Conservation (phyloP, 2,888 invertebrate species). For the Hermaeophaga mercurialis region DNA sequence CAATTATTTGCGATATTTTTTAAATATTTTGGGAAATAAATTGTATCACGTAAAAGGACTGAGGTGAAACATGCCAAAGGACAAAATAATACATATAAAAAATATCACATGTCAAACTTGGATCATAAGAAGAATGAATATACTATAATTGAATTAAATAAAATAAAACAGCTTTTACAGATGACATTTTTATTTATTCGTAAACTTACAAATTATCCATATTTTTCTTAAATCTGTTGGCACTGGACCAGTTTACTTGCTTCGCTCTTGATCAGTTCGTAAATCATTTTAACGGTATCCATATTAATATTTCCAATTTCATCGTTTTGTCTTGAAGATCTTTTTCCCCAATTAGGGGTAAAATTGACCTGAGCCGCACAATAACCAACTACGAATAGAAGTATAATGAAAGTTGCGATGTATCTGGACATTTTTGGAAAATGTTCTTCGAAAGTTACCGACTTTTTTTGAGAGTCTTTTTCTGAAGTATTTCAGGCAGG, state of each 20-base stretch:
- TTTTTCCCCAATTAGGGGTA: constrained; percentile 8
- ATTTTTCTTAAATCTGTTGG: background rate
- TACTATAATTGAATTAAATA: too few relatives aligned
- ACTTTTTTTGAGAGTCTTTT: background rate
- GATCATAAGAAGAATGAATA: too few relatives aligned
- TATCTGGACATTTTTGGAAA: constrained; percentile 1
- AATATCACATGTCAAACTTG: too few relatives aligned
- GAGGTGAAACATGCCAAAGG: too few relatives aligned
- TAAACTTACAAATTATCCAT: too few relatives aligned
- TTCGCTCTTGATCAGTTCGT: constrained; percentile 3
- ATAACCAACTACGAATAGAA: background rate
- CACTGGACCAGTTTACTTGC: background rate
- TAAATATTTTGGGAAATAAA: too few relatives aligned
- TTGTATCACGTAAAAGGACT: too few relatives aligned
- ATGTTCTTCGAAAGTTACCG: background rate
- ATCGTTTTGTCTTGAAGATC: background rate
- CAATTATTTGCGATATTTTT: too few relatives aligned
- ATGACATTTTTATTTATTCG: too few relatives aligned
- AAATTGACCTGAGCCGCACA: constrained; percentile 8
- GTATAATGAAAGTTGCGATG: background rate
- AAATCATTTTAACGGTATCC: constrained; percentile 5
- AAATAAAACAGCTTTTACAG: too few relatives aligned
- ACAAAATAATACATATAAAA: too few relatives aligned
- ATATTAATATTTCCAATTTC: constrained; percentile 4
- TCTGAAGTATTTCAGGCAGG: background rate